Evolutionary conservation across 2,888 invertebrate species (phyloP).

Genomic region (Synergus gifuensis): DNA sequence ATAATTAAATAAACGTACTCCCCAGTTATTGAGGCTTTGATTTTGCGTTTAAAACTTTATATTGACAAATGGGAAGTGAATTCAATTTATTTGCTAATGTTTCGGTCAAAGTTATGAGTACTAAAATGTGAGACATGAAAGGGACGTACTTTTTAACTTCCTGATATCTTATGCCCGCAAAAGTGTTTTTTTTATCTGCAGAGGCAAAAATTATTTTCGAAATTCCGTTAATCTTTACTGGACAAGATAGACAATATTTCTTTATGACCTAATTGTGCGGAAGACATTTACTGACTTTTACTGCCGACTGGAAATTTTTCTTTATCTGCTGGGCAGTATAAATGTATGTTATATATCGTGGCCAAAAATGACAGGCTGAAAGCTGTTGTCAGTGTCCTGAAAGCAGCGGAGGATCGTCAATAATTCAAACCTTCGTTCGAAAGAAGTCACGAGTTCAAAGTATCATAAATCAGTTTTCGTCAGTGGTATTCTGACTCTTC

Average conservation of each 20-base stretch:
- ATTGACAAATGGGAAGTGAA: no score
- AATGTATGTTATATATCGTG: background rate
- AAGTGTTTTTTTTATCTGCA: background rate
- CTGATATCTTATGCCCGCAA: no score
- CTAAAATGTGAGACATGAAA: background rate
- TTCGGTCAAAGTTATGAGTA: no score
- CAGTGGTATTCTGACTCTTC: constrained; percentile 44
- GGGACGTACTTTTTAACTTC: background rate
- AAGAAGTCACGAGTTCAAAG: constrained; percentile 47
- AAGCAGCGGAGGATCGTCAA: constrained; percentile 12
- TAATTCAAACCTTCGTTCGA: constrained; percentile 14
- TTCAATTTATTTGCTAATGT: no score
- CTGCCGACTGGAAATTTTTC: background rate
- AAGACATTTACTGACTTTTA: constrained; percentile 5
- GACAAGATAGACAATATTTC: background rate
- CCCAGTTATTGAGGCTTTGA: no score
- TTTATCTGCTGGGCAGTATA: background rate
- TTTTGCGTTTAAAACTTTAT: no score
- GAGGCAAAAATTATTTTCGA: background rate
- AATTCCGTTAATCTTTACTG: background rate
- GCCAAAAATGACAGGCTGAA: background rate
- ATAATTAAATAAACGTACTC: no score
- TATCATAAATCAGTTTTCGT: constrained; percentile 52
- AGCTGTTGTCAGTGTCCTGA: background rate
- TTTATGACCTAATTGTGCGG: background rate